A percentile compares a stretch with the other conserved stretches of the same genome.
These are phyloP conservation scores for Sparus aurata DNA, from an alignment of 2,797 vertebrate genomes.

Conservation along the genomic window DNA sequence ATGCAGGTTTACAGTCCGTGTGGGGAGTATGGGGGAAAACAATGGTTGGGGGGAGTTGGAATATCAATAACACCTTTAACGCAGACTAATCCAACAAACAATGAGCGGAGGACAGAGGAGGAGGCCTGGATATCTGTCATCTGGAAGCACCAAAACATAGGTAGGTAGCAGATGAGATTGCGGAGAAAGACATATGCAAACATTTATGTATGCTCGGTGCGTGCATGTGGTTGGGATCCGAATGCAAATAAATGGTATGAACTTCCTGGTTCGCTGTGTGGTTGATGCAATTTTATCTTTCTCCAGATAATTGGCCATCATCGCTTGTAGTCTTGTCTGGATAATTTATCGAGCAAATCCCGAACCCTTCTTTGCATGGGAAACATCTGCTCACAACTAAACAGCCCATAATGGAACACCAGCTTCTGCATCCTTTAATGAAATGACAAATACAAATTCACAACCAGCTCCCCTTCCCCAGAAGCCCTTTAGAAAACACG, in stretches of 20 bases:
- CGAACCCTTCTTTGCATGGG: constrained; percentile 35
- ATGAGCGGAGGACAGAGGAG: no score
- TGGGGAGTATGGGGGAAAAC: no score
- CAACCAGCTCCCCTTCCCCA: constrained; percentile 30
- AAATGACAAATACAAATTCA: constrained; percentile 63
- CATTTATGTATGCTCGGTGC: not conserved
- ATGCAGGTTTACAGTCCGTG: no score
- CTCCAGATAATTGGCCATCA: constrained; percentile 52
- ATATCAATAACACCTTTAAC: no score
- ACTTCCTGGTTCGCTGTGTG: not conserved
- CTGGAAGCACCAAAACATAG: no score
- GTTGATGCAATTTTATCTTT: constrained; percentile 44
- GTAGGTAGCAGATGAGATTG: no score
- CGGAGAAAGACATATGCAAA: no score
- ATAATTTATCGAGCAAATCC: constrained; percentile 59
- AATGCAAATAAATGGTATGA: constrained; percentile 27
- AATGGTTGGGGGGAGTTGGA: no score
- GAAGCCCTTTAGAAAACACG: constrained; percentile 55
- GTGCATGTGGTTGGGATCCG: constrained; percentile 5
- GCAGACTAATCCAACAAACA: no score
- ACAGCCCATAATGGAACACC: constrained; percentile 35
- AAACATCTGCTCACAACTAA: constrained; percentile 65
- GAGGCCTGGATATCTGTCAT: no score
- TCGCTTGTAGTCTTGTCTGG: constrained; percentile 48
- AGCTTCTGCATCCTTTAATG: constrained; percentile 40